Conservation (phyloP, 37 sponge, comb jelly and placozoan species). For the Agelas oroides region DNA sequence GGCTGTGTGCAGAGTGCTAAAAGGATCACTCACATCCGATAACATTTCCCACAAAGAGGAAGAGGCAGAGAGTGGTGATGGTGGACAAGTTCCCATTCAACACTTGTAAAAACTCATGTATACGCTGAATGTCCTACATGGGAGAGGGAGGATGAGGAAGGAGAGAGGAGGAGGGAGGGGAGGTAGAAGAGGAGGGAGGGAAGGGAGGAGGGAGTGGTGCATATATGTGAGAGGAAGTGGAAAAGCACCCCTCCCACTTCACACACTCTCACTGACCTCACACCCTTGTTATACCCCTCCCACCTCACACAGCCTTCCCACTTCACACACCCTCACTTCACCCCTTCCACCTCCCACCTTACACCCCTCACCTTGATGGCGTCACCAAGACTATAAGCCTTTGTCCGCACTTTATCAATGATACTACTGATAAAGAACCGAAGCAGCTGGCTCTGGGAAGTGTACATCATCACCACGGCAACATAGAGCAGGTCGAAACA, state of each 20-base stretch:
- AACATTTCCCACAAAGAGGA: conserved; percentile 50
- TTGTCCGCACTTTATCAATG: conserved; percentile 55
- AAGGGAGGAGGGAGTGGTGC: too few relatives aligned
- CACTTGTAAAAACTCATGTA: conserved; percentile 39
- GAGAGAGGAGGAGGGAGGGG: too few relatives aligned
- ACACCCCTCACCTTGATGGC: conserved; percentile 65
- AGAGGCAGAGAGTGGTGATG: conserved; percentile 46
- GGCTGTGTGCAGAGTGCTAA: too few relatives aligned
- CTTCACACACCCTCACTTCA: background rate
- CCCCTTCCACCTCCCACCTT: background rate
- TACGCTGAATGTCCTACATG: conserved; percentile 42
- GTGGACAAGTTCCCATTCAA: conserved; percentile 65
- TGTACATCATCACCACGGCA: conserved; percentile 72
- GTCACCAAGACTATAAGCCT: conserved; percentile 51
- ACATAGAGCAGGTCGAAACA: conserved; percentile 83
- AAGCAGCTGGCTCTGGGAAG: conserved; percentile 75
- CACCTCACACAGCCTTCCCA: background rate
- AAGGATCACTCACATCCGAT: conserved; percentile 72
- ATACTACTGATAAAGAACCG: conserved; percentile 53
- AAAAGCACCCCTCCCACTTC: too few relatives aligned
- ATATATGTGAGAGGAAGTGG: too few relatives aligned
- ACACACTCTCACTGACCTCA: background rate
- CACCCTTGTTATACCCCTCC: background rate
- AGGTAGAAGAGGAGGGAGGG: too few relatives aligned
- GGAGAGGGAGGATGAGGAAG: background rate